Conservation (phyloP, 2,113 vertebrate genomes). For the Stomatorhinus ivindoensis region DNA sequence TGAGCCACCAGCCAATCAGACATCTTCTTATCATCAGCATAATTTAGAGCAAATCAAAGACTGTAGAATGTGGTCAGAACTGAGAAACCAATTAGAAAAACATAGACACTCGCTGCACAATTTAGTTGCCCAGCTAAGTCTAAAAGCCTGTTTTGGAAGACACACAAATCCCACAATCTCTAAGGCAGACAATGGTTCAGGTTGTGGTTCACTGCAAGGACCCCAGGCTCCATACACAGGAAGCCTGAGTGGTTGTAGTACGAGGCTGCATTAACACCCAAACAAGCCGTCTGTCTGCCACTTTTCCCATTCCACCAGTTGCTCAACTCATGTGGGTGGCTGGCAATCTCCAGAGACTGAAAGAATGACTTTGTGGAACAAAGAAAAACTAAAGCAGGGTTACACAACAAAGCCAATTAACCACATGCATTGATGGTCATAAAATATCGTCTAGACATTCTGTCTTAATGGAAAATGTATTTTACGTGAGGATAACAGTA, state of each 20-base stretch:
- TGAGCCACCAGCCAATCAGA: neutral
- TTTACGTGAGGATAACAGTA: constrained; percentile 51
- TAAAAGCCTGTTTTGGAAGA: neutral
- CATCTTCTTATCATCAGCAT: neutral
- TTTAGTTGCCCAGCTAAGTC: constrained; percentile 9
- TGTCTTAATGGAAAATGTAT: constrained; percentile 54
- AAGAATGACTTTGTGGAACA: constrained; percentile 60
- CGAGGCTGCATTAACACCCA: constrained; percentile 1
- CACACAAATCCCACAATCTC: neutral
- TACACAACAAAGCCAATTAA: constrained; percentile 63
- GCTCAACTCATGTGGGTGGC: constrained; percentile 42
- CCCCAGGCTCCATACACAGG: constrained; percentile 4
- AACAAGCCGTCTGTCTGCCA: neutral
- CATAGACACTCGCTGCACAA: neutral
- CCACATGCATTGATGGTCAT: constrained; percentile 60
- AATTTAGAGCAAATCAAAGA: neutral
- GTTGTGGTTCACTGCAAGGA: constrained; percentile 9
- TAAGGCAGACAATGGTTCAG: constrained; percentile 6
- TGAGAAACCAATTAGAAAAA: neutral
- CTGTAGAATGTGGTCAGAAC: neutral
- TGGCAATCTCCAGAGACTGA: constrained; percentile 50
- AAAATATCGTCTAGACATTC: constrained; percentile 66
- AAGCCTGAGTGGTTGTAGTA: neutral
- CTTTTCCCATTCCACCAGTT: neutral
- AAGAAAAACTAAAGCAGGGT: constrained; percentile 47